Evolutionary conservation across 2,797 vertebrate species (phyloP), one percentile per base, ranked within the genome.

Genomic region (Notolepis coatsorum): DNA sequence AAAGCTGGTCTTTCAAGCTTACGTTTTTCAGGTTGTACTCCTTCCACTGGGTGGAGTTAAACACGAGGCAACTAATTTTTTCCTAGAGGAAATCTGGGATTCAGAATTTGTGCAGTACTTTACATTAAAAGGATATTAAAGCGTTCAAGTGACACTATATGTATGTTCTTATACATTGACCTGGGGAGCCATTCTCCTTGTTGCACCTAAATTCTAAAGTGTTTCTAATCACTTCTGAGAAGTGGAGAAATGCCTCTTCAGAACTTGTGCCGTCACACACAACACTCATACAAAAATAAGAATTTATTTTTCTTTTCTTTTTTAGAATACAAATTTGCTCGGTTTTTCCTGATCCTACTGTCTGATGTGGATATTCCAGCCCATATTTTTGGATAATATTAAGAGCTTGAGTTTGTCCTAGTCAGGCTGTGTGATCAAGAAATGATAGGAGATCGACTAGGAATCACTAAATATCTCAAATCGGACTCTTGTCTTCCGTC

Each of bases 211-310:
- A 88, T 91, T 88, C 82, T 85, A 71, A 89, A 88, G 83, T 71
- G 85, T 83, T 87, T 90, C 83, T 89, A 91, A 86, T 93, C 86
- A 92, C 92, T 93, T 92, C 92, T 92, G 80, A 88, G 92, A 93
- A 93, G 90, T 93, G 89, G 88, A 88, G 84, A 84, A 82, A 84
- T 79, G 76, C 79, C 77, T 86, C 84, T 62, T 60, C 77, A 69
- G 76, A 86, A 79, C 77, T 77, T 53, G 58, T 35, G 21, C 35
- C 49, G 1, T 81, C 71, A 80, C 65, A n/a, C n/a, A n/a, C n/a
- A n/a, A n/a, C n/a, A n/a, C n/a, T n/a, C n/a, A n/a, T n/a, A n/a
- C n/a, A n/a, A n/a, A n/a, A n/a, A n/a, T n/a, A n/a, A n/a, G n/a
- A n/a, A n/a, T n/a, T n/a, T n/a, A n/a, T n/a, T n/a, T n/a, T n/a